Evolutionary conservation across 2,797 vertebrate species (phyloP), one percentile per base, ranked within the genome.

Genomic region (Acrocephalus scirpaceus): DNA sequence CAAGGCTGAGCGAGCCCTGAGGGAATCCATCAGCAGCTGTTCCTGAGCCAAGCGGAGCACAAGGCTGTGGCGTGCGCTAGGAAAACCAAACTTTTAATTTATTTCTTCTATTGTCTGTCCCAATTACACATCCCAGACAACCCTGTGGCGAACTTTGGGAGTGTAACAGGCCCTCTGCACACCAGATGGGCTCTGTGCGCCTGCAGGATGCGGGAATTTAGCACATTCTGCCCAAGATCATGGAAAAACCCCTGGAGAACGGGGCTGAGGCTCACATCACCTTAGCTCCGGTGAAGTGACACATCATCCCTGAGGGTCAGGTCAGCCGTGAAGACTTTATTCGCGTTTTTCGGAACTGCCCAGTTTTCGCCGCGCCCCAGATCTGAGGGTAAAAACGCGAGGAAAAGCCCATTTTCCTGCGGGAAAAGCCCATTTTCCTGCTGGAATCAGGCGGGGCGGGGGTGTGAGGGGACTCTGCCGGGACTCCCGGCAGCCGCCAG

Each of bases 31-130:
- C 4, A 2, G 5, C 27, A 9, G 32, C 47, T 34, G 38, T 10
- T n/a, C 23, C 3, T 0, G 15, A 54, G 76, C n/a, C 27, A 15
- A 25, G n/a, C 0, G 1, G 16, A 61, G 42, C 62, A 9, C 7
- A 1, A 11, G 57, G n/a, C 44, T 18, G 1, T 1, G 40, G 9
- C 0, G 16, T 4, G 13, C 0, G 1, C 40, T n/a, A 1, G 27
- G 12, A 53, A 66, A 83, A 74, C 1, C 16, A 19, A 62, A 40
- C 34, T 61, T 86, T 27, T 12, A 2, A 23, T 9, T 10, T 0
- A 0, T 17, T 58, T 81, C 64, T 84, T 45, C 2, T 13, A 4
- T 40, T 0, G 0, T 26, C 45, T 34, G 16, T 22, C n/a, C 53
- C 29, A 60, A 60, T 56, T 9, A 14, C 0, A 3, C 40, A 11